Evolutionary conservation across 2,113 vertebrate genomes (phyloP).

Genomic region (Martes martes): DNA sequence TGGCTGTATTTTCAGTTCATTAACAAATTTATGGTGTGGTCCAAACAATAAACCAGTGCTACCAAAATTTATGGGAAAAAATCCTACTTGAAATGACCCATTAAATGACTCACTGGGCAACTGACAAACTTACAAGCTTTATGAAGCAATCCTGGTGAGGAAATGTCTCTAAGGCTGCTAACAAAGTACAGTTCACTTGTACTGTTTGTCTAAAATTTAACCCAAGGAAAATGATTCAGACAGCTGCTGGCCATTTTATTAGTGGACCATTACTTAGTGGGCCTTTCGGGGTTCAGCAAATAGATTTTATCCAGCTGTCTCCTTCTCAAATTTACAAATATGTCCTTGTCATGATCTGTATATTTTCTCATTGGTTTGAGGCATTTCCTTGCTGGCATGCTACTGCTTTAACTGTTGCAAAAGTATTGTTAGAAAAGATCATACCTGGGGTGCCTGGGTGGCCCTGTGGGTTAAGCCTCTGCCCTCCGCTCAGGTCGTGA

Average conservation of each 20-base stretch:
- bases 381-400: neutral
- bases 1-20: neutral
- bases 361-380: neutral
- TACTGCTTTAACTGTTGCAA: neutral
- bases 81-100: neutral
- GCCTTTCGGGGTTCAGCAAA: neutral
- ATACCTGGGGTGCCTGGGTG: neutral
- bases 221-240: neutral
- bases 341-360: neutral
- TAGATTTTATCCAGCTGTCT: neutral
- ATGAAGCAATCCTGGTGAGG: neutral
- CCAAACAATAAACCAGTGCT: neutral
- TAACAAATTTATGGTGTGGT: neutral
- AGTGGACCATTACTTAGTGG: neutral
- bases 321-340: neutral
- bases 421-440: neutral
- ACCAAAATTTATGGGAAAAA: neutral
- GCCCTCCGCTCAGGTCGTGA: too few relatives aligned
- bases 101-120: neutral
- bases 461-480: too few relatives aligned
- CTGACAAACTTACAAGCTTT: neutral
- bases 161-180: neutral
- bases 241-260: neutral
- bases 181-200: neutral
- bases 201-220: neutral